Conservation (phyloP, 2,888 invertebrate species). For the Torymus aiolomorphi region DNA sequence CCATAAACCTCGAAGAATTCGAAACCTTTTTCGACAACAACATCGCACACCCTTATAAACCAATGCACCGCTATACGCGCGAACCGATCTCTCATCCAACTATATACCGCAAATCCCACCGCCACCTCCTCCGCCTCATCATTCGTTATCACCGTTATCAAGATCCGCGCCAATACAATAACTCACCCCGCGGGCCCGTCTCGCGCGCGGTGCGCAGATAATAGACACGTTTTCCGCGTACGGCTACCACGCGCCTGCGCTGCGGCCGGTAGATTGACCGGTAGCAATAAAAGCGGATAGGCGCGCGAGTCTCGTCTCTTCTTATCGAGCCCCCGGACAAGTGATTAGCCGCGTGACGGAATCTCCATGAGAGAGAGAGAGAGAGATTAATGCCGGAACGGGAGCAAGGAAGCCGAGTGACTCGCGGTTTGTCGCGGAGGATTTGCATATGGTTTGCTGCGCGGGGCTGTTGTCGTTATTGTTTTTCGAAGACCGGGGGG, state of each 20-base stretch:
- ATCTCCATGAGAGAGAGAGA: background rate
- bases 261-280: conserved; percentile 36
- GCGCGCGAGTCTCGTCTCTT: background rate
- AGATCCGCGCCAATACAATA: conserved; percentile 13
- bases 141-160: conserved; percentile 19
- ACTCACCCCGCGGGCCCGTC: conserved; percentile 8
- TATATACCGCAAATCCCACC: no score
- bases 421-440: no score
- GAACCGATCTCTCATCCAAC: conserved; percentile 22
- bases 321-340: conserved; percentile 25
- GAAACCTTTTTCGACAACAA: no score
- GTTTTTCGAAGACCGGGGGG: background rate
- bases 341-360: conserved; percentile 38
- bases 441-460: conserved; percentile 24
- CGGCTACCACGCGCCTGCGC: conserved; percentile 8
- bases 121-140: background rate
- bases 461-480: background rate
- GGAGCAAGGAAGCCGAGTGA: no score
- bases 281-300: conserved; percentile 39
- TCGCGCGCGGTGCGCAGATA: conserved; percentile 21
- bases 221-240: conserved; percentile 45
- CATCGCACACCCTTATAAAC: no score
- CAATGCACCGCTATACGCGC: conserved; percentile 6
- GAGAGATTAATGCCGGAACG: background rate
- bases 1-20: no score